Percentiles rank a stretch among this genome's conserved stretches.
phyloP scores from a whole-genome alignment of 2,888 invertebrate species.

The Dexiosoma caninum region DNA sequence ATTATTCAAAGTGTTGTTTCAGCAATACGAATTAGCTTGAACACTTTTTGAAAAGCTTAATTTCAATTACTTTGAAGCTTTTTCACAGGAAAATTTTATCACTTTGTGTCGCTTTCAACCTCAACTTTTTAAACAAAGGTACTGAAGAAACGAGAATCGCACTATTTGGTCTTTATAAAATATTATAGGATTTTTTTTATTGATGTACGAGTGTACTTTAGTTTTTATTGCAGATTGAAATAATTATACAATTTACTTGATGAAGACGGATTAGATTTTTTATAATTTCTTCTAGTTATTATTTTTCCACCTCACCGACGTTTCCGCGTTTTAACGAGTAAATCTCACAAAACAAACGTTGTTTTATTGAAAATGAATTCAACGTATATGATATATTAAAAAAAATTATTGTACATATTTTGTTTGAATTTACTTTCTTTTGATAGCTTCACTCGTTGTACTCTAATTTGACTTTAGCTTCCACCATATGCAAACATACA shows the following conservation, averaged over 20 bases:
- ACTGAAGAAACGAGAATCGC: constrained; percentile 71
- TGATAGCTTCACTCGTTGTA: constrained; percentile 73
- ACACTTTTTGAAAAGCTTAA: constrained; percentile 40
- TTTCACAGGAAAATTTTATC: constrained; percentile 69
- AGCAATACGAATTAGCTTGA: constrained; percentile 32
- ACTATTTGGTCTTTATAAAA: constrained; percentile 67
- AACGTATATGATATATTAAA: constrained; percentile 47
- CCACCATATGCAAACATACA: constrained; percentile 27
- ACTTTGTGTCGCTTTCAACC: constrained; percentile 66
- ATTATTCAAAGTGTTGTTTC: constrained; percentile 40
- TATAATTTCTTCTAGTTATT: neutral
- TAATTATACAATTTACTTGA: constrained; percentile 41
- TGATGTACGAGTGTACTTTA: constrained; percentile 15
- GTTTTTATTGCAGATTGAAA: constrained; percentile 56
- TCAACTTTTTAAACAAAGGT: constrained; percentile 32
- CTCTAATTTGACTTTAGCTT: constrained; percentile 62
- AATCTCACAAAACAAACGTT: constrained; percentile 45
- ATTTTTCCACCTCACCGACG: constrained; percentile 46
- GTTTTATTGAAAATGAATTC: constrained; percentile 60
- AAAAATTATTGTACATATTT: too few relatives aligned
- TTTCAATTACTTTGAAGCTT: constrained; percentile 50
- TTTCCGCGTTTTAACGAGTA: constrained; percentile 45
- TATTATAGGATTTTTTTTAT: constrained; percentile 42
- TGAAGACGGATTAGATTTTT: constrained; percentile 35
- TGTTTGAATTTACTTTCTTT: constrained; percentile 40